phyloP scores from a whole-genome alignment of 2,113 vertebrate species.

The Plecturocebus donacophilus region DNA sequence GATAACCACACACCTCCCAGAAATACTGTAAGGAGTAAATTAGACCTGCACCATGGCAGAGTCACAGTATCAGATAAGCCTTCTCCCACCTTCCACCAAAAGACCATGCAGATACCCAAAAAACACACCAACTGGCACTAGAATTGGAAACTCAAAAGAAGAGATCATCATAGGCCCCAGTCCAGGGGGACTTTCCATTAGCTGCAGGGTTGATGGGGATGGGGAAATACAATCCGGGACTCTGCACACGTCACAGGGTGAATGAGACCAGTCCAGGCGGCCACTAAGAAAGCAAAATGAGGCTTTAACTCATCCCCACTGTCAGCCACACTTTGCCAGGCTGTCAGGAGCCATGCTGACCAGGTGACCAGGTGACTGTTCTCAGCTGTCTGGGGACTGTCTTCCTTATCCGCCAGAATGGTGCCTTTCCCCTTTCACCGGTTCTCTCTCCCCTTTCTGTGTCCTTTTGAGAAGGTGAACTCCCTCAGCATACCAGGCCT shows the following conservation, averaged over 20 bases:
- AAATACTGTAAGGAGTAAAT: neutral
- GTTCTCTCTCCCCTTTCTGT: neutral
- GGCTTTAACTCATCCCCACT: constrained; percentile 3
- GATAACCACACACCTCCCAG: neutral
- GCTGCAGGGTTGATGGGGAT: constrained; percentile 28
- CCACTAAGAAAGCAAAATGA: constrained; percentile 7
- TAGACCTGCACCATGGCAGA: neutral
- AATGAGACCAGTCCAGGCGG: neutral
- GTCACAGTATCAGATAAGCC: constrained; percentile 36
- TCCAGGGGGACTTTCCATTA: constrained; percentile 71
- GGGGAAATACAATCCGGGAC: constrained; percentile 64
- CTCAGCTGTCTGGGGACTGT: neutral
- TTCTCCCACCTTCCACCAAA: constrained; percentile 1
- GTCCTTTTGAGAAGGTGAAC: constrained; percentile 6
- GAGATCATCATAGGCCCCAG: constrained; percentile 54
- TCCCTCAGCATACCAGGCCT: neutral
- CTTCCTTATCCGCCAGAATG: neutral
- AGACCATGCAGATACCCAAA: neutral
- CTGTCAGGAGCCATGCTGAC: neutral
- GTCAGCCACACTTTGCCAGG: neutral
- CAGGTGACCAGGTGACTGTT: neutral
- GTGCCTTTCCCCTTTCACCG: neutral
- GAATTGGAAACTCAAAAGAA: constrained; percentile 72
- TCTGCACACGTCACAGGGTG: neutral
- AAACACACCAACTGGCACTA: constrained; percentile 55